Evolutionary conservation across 2,797 vertebrate genomes (phyloP), one percentile per base, ranked within the genome.

Genomic region (Sebastes cheni): DNA sequence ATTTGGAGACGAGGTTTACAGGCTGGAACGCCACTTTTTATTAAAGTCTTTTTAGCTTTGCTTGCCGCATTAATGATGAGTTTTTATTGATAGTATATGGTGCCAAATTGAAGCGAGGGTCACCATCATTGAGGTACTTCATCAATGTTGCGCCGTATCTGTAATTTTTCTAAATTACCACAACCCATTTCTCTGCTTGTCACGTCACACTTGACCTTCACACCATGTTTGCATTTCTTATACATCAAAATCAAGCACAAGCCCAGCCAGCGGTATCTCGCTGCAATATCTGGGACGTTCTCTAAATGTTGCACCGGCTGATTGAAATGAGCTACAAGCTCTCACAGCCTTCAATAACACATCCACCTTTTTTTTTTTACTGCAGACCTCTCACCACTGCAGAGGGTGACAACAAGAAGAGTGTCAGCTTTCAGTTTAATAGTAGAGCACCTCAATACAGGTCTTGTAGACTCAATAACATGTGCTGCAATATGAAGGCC

Each of bases 331-430:
- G 25, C 58, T 29, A 50, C 20, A 42, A 22, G 14, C 32, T 69
- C 62, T 34, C 42, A 27, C 10, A 14, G 50, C 27, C 9, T 55
- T 67, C 16, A 73, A 50, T 34, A 64, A 69, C 23, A 67, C 20
- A 32, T 27, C 62, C 62, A 61, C 27, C 39, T 46, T 71, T 72
- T 80, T 72, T 80, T 32, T 32, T 42, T 42, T 14, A 34, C 72
- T 85, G 77, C 54, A 54, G 54, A 77, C 27, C 64, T 83, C 74
- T 68, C 16, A 25, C 23, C 59, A 46, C 80, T 81, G 73, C 68
- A 79, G 72, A 77, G 58, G 27, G 67, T 30, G 69, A 36, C 67
- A 52, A 39, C 20, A 22, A 59, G 25, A 72, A 29, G 76, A 72
- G 56, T 68, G 72, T 42, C 77, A 42, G 54, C 25, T 75, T 83